Conservation (phyloP, 2,888 invertebrate genomes). For the Drosophila mayaguana region DNA sequence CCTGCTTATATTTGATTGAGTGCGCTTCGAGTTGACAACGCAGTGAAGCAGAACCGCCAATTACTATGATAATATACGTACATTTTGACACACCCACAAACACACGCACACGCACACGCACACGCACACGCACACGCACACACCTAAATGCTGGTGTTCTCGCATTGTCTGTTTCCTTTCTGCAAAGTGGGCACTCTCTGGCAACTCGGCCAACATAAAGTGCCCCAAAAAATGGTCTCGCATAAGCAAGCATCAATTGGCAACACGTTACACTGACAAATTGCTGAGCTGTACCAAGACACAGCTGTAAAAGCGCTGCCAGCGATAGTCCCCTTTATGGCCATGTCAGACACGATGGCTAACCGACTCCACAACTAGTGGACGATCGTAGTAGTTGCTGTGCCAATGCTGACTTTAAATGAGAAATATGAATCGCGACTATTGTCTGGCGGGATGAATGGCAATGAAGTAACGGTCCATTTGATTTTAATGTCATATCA, state of each 20-base stretch:
- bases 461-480: not conserved
- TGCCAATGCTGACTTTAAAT: constrained; percentile 1
- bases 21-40: constrained; percentile 54
- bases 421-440: not conserved
- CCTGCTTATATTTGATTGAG: constrained; percentile 78
- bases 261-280: constrained; percentile 75
- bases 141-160: constrained; percentile 9
- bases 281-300: constrained; percentile 48
- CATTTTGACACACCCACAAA: constrained; percentile 35
- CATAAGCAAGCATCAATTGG: constrained; percentile 60
- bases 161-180: constrained; percentile 56
- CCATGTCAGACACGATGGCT: constrained; percentile 20
- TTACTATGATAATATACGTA: constrained; percentile 60
- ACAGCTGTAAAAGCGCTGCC: constrained; percentile 14
- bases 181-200: constrained; percentile 58
- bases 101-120: constrained; percentile 14
- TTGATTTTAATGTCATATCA: too few species aligned
- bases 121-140: constrained; percentile 27
- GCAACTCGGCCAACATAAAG: constrained; percentile 31
- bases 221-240: constrained; percentile 18
- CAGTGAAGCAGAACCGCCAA: constrained; percentile 57
- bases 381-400: not conserved
- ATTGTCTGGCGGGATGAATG: too few species aligned
- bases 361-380: not conserved
- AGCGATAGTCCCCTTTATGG: constrained; percentile 34